Evolutionary conservation across 2,797 vertebrate species (phyloP), one percentile per base, ranked within the genome.

Genomic region (Manis javanica): DNA sequence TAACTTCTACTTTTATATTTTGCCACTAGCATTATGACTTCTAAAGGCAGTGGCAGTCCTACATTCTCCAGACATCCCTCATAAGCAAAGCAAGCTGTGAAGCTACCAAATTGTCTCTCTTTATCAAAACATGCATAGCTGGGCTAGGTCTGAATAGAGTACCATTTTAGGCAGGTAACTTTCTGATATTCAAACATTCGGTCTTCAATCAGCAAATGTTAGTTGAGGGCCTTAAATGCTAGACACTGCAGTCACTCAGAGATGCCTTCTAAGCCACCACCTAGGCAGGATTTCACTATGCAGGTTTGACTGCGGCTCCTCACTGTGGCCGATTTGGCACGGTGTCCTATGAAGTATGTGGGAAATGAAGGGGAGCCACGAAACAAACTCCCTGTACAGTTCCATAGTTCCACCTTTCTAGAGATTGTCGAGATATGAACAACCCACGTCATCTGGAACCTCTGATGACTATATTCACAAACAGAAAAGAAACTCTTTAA

Each of bases 1-100:
- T 94, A 95, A 42, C 74, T 79, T 89, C 69, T 66, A 57, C 29
- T 61, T 94, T 95, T 90, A 71, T 79, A 57, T 90, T 86, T 94
- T 94, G 34, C 79, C 92, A 94, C 39, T 18, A 92, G 69, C 83
- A 81, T 37, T 23, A 89, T 89, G 51, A 92, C 87, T 96, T 92
- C 78, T 94, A 72, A 95, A 83, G 68, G 42, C 79, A 61, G 23
- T 89, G 57, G 31, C 81, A 89, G 23, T 21, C 19, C 23, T 79
- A 69, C 31, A 72, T 83, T 96, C 88, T 96, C 21, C 46, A 92
- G 69, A 91, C 69, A 55, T 91, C 77, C 75, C n/a, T 94, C 64
- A 72, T 4, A 34, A 57, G 57, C 23, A 81, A 77, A 92, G 18
- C 31, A 91, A 37, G 1, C 72, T 92, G 9, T 71, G 42, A 97